phyloP scores from a whole-genome alignment of 2,797 vertebrate genomes.

The Sebastes alutus region DNA sequence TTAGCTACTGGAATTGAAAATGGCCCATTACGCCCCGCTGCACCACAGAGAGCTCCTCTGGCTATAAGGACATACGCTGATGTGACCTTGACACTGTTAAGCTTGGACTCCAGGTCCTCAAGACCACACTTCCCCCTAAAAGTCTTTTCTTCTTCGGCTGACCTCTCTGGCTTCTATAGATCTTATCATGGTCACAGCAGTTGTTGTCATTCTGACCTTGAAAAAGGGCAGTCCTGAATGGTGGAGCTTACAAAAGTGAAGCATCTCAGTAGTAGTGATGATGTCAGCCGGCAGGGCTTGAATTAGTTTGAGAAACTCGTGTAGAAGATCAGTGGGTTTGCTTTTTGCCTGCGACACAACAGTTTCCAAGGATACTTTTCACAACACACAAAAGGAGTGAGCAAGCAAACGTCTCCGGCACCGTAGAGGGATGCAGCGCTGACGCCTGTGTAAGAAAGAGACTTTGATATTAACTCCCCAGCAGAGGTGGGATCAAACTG shows the following conservation, averaged over 20 bases:
- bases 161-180: conserved; percentile 39
- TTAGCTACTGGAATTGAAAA: conserved; percentile 52
- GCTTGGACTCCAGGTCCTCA: conserved; percentile 39
- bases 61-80: conserved; percentile 22
- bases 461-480: conserved; percentile 51
- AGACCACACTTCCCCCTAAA: not conserved
- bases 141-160: conserved; percentile 33
- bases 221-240: conserved; percentile 39
- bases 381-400: conserved; percentile 46
- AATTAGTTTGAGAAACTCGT: conserved; percentile 51
- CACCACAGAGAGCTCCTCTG: conserved; percentile 38
- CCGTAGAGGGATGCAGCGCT: conserved; percentile 25
- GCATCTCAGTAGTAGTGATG: conserved; percentile 35
- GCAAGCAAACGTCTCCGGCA: conserved; percentile 33
- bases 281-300: conserved; percentile 42
- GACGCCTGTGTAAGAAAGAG: conserved; percentile 15
- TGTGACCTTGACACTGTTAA: conserved; percentile 65
- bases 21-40: conserved; percentile 47
- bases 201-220: conserved; percentile 68
- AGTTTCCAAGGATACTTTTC: conserved; percentile 76
- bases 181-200: conserved; percentile 39
- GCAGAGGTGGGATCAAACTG: conserved; percentile 40
- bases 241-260: conserved; percentile 6
- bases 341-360: conserved; percentile 51
- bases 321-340: conserved; percentile 53